These are phyloP conservation scores for Chrysemys picta DNA, from an alignment of 2,113 vertebrate genomes.

Conservation along the genomic window DNA sequence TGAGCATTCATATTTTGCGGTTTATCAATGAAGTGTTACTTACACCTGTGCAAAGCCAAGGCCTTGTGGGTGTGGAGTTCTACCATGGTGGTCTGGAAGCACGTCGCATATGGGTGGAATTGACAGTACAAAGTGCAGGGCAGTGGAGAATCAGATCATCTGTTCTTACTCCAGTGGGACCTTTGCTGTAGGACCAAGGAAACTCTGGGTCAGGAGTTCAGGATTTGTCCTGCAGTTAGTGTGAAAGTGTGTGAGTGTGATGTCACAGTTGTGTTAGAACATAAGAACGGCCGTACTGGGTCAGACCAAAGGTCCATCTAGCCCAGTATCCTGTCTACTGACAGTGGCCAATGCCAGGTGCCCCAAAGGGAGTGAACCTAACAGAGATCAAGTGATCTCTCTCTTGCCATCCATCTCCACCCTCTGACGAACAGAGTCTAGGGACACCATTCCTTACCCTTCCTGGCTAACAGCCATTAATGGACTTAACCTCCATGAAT, in stretches of 20 bases:
- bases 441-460: no score
- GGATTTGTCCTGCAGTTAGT: neutral
- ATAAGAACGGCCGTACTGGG: no score
- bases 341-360: no score
- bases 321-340: no score
- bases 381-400: no score
- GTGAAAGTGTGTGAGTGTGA: neutral
- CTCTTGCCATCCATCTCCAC: no score
- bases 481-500: no score
- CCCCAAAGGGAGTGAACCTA: no score
- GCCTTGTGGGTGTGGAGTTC: neutral
- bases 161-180: neutral
- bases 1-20: accelerated
- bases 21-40: neutral
- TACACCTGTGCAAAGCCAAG: neutral
- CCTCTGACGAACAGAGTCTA: no score
- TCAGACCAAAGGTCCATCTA: no score
- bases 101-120: neutral
- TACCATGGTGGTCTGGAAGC: neutral
- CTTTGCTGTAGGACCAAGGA: neutral
- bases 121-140: neutral
- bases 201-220: no score
- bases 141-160: neutral
- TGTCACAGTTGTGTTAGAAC: neutral
- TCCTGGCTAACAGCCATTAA: no score